Conservation (phyloP, 2,113 vertebrate genomes). For the Gallinago undulata region DNA sequence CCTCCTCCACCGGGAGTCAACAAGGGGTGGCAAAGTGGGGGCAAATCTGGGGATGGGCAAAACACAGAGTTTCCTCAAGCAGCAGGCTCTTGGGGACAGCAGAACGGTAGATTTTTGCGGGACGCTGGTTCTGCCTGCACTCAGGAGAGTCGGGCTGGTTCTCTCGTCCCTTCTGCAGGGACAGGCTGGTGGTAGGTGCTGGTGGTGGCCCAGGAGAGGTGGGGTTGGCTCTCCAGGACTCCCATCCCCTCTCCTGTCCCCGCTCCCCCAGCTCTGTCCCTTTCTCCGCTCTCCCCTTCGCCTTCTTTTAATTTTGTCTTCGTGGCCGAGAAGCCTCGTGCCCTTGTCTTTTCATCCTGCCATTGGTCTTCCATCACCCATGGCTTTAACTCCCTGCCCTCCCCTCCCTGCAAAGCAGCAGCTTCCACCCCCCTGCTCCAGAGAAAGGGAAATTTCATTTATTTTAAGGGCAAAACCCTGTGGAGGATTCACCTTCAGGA, state of each 20-base stretch:
- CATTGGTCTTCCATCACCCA: neutral
- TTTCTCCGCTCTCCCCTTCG: neutral
- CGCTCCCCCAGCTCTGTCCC: neutral
- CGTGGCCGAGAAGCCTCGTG: neutral
- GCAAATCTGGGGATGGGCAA: fast-evolving
- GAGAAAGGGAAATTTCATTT: neutral
- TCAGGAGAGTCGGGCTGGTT: neutral
- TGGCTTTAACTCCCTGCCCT: neutral
- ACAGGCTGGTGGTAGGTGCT: neutral
- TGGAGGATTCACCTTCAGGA: neutral
- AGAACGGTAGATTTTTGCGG: neutral
- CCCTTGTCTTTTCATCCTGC: neutral
- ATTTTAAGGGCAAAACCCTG: neutral
- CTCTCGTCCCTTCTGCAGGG: neutral
- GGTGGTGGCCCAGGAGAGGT: neutral
- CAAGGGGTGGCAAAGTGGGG: neutral
- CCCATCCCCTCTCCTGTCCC: neutral
- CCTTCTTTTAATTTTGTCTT: neutral
- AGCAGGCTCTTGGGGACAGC: neutral
- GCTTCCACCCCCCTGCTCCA: neutral
- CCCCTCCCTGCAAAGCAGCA: neutral
- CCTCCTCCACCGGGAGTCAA: neutral
- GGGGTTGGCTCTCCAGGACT: neutral
- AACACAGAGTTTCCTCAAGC: neutral
- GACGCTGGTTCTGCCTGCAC: neutral